These are phyloP conservation scores for Holocentrus rufus DNA, from an alignment of 2,797 vertebrate genomes.

Conservation along the genomic window DNA sequence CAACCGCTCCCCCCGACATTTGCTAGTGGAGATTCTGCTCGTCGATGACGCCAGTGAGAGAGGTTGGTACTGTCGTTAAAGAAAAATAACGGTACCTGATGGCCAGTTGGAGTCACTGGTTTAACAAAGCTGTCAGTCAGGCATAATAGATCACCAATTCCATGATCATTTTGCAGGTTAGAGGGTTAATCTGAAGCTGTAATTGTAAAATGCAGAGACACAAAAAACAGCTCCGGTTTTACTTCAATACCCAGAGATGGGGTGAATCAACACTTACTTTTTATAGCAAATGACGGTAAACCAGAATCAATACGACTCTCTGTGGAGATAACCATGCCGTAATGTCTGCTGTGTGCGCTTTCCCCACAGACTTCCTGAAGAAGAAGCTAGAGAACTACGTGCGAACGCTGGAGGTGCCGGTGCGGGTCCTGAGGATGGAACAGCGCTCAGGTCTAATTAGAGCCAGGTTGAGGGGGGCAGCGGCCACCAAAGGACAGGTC, in stretches of 20 bases:
- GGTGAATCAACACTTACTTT: no score
- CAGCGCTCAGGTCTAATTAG: slow-evolving; percentile 95
- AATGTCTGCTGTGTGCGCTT: slow-evolving; percentile 2
- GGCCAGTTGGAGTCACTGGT: neutral
- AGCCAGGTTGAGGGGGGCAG: slow-evolving; percentile 91
- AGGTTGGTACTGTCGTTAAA: slow-evolving; percentile 78
- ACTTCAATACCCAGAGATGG: no score
- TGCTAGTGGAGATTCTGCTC: slow-evolving; percentile 91
- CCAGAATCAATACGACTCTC: neutral
- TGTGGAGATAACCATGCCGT: neutral
- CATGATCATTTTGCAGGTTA: no score
- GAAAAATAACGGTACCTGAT: neutral
- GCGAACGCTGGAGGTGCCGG: slow-evolving; percentile 85
- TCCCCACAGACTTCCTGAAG: slow-evolving; percentile 89
- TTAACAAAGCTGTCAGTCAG: neutral
- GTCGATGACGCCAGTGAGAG: slow-evolving; percentile 97
- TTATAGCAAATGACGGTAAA: no score
- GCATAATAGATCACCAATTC: no score
- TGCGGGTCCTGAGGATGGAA: slow-evolving; percentile 93
- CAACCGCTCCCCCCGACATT: slow-evolving; percentile 88
- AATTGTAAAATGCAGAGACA: no score
- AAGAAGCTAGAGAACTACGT: slow-evolving; percentile 90
- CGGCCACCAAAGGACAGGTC: slow-evolving; percentile 90
- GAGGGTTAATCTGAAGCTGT: no score
- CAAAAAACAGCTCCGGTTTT: no score